These are phyloP conservation scores for Oryctes rhinoceros DNA, from an alignment of 1,140 invertebrate genomes.

Conservation along the genomic window DNA sequence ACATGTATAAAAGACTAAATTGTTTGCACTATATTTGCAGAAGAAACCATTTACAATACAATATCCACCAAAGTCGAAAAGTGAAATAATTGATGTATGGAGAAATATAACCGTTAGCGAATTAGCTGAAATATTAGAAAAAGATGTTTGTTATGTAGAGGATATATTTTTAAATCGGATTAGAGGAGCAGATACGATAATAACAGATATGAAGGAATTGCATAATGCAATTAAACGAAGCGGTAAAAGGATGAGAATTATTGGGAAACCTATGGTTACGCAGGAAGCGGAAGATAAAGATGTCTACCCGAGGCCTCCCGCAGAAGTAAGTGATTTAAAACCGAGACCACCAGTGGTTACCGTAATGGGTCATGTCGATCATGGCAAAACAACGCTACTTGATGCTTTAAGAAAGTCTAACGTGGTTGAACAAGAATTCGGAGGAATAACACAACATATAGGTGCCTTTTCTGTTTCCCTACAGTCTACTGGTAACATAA, in stretches of 20 bases:
- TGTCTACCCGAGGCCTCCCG: constrained; percentile 61
- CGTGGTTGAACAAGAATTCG: constrained; percentile 92
- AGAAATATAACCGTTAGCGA: constrained; percentile 79
- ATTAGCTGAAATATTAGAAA: constrained; percentile 69
- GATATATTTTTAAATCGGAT: constrained; percentile 57
- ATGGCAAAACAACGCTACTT: constrained; percentile 97
- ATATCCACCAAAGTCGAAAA: constrained; percentile 63
- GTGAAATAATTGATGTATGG: constrained; percentile 73
- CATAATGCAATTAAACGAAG: constrained; percentile 48
- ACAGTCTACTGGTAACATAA: constrained; percentile 78
- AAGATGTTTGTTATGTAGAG: constrained; percentile 60
- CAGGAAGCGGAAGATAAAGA: constrained; percentile 51
- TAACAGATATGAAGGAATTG: constrained; percentile 55
- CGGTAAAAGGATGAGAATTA: constrained; percentile 55
- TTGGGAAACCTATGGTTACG: constrained; percentile 53
- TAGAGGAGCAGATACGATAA: constrained; percentile 48
- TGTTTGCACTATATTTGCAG: constrained; percentile 55
- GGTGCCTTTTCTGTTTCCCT: constrained; percentile 93
- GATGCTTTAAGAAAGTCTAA: constrained; percentile 88
- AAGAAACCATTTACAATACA: constrained; percentile 64
- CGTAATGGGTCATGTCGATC: constrained; percentile 99
- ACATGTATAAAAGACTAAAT: too few species aligned
- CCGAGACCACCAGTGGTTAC: constrained; percentile 90
- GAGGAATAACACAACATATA: constrained; percentile 99
- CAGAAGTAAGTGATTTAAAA: constrained; percentile 70